phyloP scores from a whole-genome alignment of 37 sponge, comb jelly and placozoan species.

The Hormiphora californensis region DNA sequence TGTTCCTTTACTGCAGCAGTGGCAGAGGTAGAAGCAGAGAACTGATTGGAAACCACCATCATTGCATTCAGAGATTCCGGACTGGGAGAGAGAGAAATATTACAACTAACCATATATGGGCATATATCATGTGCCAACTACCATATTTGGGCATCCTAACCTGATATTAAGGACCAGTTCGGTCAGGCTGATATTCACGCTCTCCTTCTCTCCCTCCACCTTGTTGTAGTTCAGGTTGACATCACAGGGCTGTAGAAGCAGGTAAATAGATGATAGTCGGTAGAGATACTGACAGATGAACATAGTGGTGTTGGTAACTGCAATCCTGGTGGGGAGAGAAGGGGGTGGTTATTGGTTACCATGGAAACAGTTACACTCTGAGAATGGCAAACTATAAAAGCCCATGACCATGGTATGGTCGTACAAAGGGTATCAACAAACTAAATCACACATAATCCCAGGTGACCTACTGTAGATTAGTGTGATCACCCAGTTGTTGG shows the following conservation, averaged over 20 bases:
- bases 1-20: conserved; percentile 30
- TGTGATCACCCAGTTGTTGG: neutral
- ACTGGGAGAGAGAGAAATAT: neutral
- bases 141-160: neutral
- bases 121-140: too few relatives aligned
- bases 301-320: neutral
- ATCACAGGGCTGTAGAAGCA: conserved; percentile 40
- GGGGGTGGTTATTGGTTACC: neutral
- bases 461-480: conserved; percentile 9
- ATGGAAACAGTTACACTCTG: too few relatives aligned
- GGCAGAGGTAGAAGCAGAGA: neutral
- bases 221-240: neutral
- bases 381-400: too few relatives aligned
- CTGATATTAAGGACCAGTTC: conserved; percentile 43
- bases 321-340: neutral
- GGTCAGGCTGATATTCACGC: neutral
- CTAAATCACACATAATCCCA: neutral
- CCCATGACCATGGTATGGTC: too few relatives aligned
- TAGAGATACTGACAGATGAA: conserved; percentile 52
- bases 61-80: conserved; percentile 41
- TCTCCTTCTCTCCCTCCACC: conserved; percentile 38
- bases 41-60: conserved; percentile 27
- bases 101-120: neutral
- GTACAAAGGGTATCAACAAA: neutral
- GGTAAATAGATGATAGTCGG: conserved; percentile 2